Evolutionary conservation across 2,797 vertebrate species (phyloP), one percentile per base, ranked within the genome.

Genomic region (Pteronotus mesoamericanus): DNA sequence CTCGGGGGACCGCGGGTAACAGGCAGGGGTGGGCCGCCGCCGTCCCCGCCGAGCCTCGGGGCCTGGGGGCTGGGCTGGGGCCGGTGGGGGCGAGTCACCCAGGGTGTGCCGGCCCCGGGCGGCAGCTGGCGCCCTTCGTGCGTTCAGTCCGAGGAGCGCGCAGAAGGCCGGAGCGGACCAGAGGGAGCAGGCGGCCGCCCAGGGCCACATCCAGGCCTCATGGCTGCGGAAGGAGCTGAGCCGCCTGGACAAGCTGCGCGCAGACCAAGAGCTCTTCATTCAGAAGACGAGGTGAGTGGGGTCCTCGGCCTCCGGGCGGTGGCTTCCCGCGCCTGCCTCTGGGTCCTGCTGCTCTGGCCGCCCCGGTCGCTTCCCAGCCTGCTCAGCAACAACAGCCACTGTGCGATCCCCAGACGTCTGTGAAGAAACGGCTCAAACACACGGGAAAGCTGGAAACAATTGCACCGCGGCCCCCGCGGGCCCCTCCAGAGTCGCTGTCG

Each of bases 251-350:
- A 78, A 79, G 64, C 89, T 98, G 34, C 98, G 98, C 32, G 97
- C 93, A 87, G 98, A 99, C 97, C 99, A 99, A 97, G 98, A 99
- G 82, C 92, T 98, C 18, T 97, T 95, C 16, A 96, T 99, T 79
- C 98, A 98, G 95, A 98, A 98, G 95, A 97, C 97, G 93, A 99
- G 99, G 99, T 99, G 95, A 96, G 98, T 95, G 6, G n/a, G 72
- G n/a, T n/a, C n/a, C n/a, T n/a, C 15, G 7, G n/a, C 39, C 39
- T 44, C 37, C 2, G 69, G 51, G 84, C 66, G 9, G 37, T 18
- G 2, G 37, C 16, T 24, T 51, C 37, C 24, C 48, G 2, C 37
- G 57, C 66, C 66, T 22, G 66, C 10, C 32, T 11, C 11, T 7
- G 26, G 57, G 57, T 29, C 21, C 55, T 24, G 22, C 55, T 1